These are phyloP conservation scores for Oryzias sinensis DNA, from an alignment of 2,797 vertebrate species.

Conservation along the genomic window DNA sequence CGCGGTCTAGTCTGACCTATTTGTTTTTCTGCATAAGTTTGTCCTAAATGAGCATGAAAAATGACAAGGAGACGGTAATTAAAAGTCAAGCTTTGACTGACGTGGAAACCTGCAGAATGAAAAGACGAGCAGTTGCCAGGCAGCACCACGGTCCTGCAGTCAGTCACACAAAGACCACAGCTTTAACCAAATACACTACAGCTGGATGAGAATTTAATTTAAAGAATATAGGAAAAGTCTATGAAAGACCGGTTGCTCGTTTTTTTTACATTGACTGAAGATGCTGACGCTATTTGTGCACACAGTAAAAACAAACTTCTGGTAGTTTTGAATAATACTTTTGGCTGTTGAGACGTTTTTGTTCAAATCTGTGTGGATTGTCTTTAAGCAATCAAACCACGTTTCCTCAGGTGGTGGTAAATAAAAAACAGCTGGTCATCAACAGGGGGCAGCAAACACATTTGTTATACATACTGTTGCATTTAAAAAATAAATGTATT, in stretches of 20 bases:
- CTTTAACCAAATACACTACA: not conserved
- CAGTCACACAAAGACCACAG: constrained; percentile 23
- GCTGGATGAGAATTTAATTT: constrained; percentile 4
- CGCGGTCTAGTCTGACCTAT: too few species aligned
- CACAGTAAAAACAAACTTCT: too few species aligned
- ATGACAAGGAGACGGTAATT: too few species aligned
- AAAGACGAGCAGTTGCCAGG: constrained; percentile 16
- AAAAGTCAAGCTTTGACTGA: not conserved
- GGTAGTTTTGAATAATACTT: too few species aligned
- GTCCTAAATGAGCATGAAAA: too few species aligned
- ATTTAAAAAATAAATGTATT: too few species aligned
- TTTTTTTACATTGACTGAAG: not conserved
- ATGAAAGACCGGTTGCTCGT: not conserved
- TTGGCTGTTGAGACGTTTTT: not conserved
- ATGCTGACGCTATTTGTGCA: too few species aligned
- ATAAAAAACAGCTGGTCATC: constrained; percentile 10
- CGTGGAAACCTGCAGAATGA: constrained; percentile 21
- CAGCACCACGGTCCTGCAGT: constrained; percentile 6
- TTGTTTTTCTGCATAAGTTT: too few species aligned
- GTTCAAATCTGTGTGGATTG: not conserved
- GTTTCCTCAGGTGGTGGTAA: too few species aligned
- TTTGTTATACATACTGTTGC: not conserved
- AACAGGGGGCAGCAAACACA: constrained; percentile 70
- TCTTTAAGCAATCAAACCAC: not conserved
- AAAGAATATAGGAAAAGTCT: constrained; percentile 6